Evolutionary conservation across 2,797 vertebrate genomes (phyloP).

Genomic region (Melanotaenia trifasciata): DNA sequence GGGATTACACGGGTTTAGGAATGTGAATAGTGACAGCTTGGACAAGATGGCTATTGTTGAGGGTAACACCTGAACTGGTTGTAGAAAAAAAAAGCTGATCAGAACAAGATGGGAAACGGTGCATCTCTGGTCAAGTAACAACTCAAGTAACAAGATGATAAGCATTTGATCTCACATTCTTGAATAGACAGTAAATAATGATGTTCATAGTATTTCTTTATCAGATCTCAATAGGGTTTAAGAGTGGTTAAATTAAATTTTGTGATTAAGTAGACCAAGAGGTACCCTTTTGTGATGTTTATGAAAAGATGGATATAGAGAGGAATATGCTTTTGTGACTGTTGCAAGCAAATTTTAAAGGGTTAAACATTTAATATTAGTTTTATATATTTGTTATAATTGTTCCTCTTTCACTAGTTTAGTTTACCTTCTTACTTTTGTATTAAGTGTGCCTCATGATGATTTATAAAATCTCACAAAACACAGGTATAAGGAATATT

Average conservation of each 20-base stretch:
- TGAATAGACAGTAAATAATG: neutral
- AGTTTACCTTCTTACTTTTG: neutral
- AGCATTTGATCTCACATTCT: slow-evolving; percentile 30
- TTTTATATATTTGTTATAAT: neutral
- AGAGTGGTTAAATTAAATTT: neutral
- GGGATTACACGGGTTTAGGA: slow-evolving; percentile 74
- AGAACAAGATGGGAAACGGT: slow-evolving; percentile 43
- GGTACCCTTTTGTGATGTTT: neutral
- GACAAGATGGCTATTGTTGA: slow-evolving; percentile 78
- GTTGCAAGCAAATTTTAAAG: neutral
- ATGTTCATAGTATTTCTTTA: too few species aligned
- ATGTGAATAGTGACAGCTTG: slow-evolving; percentile 70
- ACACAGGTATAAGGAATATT: slow-evolving; percentile 13
- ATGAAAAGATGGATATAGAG: neutral
- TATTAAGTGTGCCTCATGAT: neutral
- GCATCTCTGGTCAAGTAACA: slow-evolving; percentile 47
- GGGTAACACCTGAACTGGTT: slow-evolving; percentile 70
- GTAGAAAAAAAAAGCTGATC: slow-evolving; percentile 58
- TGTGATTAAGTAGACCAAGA: neutral
- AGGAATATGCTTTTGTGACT: too few species aligned
- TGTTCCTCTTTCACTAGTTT: neutral
- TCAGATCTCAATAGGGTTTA: neutral
- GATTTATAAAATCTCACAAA: slow-evolving; percentile 9
- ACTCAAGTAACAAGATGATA: slow-evolving; percentile 20
- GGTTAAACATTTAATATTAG: neutral